phyloP scores from a whole-genome alignment of 2,888 invertebrate genomes.

The Conomelus anceps region DNA sequence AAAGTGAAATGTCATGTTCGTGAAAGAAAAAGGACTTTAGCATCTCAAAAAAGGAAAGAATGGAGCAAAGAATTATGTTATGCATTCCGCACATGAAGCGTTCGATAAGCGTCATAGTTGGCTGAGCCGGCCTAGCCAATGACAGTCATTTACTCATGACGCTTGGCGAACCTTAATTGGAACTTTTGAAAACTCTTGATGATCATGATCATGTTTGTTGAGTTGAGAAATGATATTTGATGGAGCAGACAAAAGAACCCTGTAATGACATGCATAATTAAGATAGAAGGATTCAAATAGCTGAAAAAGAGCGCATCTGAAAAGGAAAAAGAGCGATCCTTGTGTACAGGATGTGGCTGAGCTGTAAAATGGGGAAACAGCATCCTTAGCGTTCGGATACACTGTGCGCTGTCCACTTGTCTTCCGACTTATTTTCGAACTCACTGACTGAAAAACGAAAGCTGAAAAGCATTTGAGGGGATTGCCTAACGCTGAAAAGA shows the following conservation, averaged over 20 bases:
- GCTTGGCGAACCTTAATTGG: too few relatives aligned
- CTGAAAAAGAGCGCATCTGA: neutral
- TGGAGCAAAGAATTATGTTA: too few relatives aligned
- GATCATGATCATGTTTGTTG: too few relatives aligned
- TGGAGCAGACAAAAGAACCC: neutral
- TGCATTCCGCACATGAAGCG: too few relatives aligned
- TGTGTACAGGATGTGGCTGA: neutral
- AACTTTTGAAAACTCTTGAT: too few relatives aligned
- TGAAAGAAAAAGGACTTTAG: too few relatives aligned
- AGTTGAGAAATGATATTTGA: neutral
- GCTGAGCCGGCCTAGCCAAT: too few relatives aligned
- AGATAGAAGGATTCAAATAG: neutral
- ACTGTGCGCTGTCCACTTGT: neutral
- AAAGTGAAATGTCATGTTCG: too few relatives aligned
- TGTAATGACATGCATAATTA: neutral
- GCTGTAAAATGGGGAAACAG: neutral
- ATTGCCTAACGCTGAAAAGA: neutral
- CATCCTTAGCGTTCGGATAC: neutral
- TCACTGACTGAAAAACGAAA: constrained; percentile 5
- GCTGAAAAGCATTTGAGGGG: constrained; percentile 3
- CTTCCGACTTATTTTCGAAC: neutral
- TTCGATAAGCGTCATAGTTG: too few relatives aligned
- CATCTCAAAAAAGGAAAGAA: too few relatives aligned
- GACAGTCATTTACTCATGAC: too few relatives aligned
- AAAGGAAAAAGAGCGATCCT: neutral